Evolutionary conservation across 2,797 vertebrate species (phyloP), one percentile per base, ranked within the genome.

Genomic region (Falco biarmicus): DNA sequence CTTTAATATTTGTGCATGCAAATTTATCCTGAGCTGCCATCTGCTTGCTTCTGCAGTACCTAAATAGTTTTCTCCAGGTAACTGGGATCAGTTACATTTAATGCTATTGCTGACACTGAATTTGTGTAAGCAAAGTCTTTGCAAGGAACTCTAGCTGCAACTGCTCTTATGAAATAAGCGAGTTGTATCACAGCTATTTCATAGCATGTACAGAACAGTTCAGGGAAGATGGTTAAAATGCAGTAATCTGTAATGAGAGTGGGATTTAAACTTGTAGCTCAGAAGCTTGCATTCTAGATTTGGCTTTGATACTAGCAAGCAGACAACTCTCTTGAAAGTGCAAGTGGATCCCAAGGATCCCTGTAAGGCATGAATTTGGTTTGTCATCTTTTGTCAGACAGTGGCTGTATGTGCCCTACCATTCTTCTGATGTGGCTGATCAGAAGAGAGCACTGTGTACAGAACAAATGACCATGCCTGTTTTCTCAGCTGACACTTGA

Each of bases 401-500:
- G 29, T 59, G 48, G 41, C 45, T 74, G 37, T 71, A 24, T 37
- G 70, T 70, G 56, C 59, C 48, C 37, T 83, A 19, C 5, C 16
- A 60, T 75, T 77, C 89, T 92, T 92, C 65, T 85, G 64, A 85
- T 82, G 68, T 0, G 0, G 16, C 56, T 85, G 64, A 66, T 94
- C 69, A 91, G 94, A 91, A 64, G 79, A 64, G 51, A 89, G 74
- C 51, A 77, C 45, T 10, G 22, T 26, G 24, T 75, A 68, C 61
- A 70, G 54, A 84, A 90, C 37, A 90, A 89, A 73, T 77, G 28
- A 64, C 59, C 17, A 3, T 29, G 26, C 61, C 56, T 80, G n/a
- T 90, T 79, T 92, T 92, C 70, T 82, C 81, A 87, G 81, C 51
- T 84, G 81, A 87, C 47, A 64, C 47, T 70, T 89, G 84, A 83